phyloP scores from a whole-genome alignment of 1,140 invertebrate genomes.

The Tribolium castaneum region DNA sequence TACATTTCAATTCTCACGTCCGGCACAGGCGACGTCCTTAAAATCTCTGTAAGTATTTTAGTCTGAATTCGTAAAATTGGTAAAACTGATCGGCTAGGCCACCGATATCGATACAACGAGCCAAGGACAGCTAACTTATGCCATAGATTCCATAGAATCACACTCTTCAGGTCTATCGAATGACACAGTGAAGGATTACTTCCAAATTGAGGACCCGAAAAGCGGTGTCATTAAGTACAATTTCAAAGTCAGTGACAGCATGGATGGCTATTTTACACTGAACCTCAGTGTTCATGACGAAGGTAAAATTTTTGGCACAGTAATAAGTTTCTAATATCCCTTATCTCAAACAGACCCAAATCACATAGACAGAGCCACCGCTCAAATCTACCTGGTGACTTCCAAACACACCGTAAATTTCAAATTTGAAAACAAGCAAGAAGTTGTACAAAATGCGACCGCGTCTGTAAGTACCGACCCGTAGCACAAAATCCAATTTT shows the following conservation, averaged over 20 bases:
- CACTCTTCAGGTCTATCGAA: constrained; percentile 63
- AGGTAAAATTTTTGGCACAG: constrained; percentile 59
- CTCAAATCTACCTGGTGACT: constrained; percentile 53
- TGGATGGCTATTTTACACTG: constrained; percentile 70
- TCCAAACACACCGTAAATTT: constrained; percentile 67
- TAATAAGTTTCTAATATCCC: background rate
- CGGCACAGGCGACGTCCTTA: constrained; percentile 56
- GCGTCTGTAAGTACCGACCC: constrained; percentile 66
- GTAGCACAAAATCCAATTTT: background rate
- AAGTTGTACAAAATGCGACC: constrained; percentile 61
- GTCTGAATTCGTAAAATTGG: too few relatives aligned
- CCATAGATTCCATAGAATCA: constrained; percentile 56
- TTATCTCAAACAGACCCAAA: constrained; percentile 33
- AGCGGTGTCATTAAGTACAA: constrained; percentile 64
- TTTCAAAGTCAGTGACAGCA: constrained; percentile 65
- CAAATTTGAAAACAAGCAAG: constrained; percentile 66
- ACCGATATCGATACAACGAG: constrained; percentile 65
- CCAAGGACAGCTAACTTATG: constrained; percentile 61
- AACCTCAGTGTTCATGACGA: constrained; percentile 66
- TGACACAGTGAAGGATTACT: constrained; percentile 31
- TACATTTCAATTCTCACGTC: constrained; percentile 64
- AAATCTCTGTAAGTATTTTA: constrained; percentile 61
- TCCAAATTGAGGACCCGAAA: background rate
- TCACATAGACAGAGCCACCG: constrained; percentile 20
- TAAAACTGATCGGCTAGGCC: constrained; percentile 62